These are phyloP conservation scores for Antheraea assamensis DNA, from an alignment of 2,888 invertebrate species.

Conservation along the genomic window DNA sequence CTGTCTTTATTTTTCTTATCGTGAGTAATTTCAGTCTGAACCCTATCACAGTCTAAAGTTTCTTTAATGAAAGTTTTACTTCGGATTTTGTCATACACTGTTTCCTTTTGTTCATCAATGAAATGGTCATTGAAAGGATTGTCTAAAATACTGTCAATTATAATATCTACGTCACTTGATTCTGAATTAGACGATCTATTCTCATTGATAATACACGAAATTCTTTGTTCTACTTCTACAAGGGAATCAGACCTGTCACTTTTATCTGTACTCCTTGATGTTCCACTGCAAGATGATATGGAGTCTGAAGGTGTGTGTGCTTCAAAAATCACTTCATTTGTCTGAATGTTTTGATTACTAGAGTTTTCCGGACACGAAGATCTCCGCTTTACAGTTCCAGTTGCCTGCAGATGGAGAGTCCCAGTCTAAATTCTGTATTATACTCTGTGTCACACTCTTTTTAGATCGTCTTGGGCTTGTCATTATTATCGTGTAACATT, in stretches of 20 bases:
- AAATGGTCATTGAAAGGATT: slow-evolving; percentile 53
- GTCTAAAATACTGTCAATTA: slow-evolving; percentile 66
- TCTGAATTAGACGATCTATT: slow-evolving; percentile 77
- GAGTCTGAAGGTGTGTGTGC: slow-evolving; percentile 71
- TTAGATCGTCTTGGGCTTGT: slow-evolving; percentile 78
- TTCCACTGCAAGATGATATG: slow-evolving; percentile 53
- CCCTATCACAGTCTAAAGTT: slow-evolving; percentile 41
- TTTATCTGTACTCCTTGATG: slow-evolving; percentile 64
- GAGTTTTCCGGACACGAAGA: slow-evolving; percentile 77
- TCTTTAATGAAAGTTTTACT: slow-evolving; percentile 67
- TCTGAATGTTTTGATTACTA: slow-evolving; percentile 41
- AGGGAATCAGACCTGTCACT: slow-evolving; percentile 67
- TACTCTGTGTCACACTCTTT: slow-evolving; percentile 68
- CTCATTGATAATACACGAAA: slow-evolving; percentile 75
- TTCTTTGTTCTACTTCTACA: slow-evolving; percentile 74
- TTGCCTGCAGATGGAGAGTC: slow-evolving; percentile 87
- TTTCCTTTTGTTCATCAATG: slow-evolving; percentile 54
- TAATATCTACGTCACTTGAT: slow-evolving; percentile 71
- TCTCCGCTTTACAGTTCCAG: slow-evolving; percentile 87
- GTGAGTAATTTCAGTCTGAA: slow-evolving; percentile 41
- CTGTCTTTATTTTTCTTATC: slow-evolving; percentile 63
- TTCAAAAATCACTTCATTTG: slow-evolving; percentile 65
- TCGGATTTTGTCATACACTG: slow-evolving; percentile 49
- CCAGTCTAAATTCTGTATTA: slow-evolving; percentile 83
- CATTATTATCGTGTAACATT: slow-evolving; percentile 72